Evolutionary conservation across 2,113 vertebrate species (phyloP).

Genomic region (Cebus imitator): DNA sequence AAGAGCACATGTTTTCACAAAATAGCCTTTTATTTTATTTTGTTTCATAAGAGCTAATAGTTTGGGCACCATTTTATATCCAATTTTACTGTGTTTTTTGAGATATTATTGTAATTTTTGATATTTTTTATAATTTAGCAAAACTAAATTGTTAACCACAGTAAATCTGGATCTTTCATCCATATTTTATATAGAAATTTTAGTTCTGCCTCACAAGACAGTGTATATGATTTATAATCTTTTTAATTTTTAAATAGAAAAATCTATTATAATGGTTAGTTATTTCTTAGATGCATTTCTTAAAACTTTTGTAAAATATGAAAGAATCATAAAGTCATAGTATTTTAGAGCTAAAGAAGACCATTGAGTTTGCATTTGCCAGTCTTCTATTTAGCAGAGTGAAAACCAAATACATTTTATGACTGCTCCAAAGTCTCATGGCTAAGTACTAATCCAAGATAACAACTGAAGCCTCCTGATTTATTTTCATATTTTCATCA

Average conservation of each 20-base stretch:
- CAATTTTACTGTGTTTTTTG: neutral
- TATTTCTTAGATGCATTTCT: neutral
- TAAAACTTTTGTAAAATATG: neutral
- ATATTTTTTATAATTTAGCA: neutral
- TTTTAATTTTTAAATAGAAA: slow-evolving; percentile 34
- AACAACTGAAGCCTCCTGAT: slow-evolving; percentile 17
- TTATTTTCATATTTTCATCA: slow-evolving; percentile 11
- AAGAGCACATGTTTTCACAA: neutral
- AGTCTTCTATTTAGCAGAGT: neutral
- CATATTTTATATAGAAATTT: neutral
- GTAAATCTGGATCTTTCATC: neutral
- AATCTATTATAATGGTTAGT: neutral
- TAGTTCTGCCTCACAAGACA: neutral
- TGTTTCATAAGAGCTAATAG: neutral
- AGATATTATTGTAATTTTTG: neutral
- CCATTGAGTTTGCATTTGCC: neutral
- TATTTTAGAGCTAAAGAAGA: neutral
- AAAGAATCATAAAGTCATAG: neutral
- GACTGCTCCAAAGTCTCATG: neutral
- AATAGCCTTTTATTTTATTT: neutral
- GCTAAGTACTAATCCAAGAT: neutral
- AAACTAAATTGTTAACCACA: slow-evolving; percentile 4
- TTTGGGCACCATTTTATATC: slow-evolving; percentile 13
- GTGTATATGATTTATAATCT: neutral
- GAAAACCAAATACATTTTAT: neutral